Conservation (phyloP, 2,888 invertebrate species). For the Lasioglossum oenotherae region DNA sequence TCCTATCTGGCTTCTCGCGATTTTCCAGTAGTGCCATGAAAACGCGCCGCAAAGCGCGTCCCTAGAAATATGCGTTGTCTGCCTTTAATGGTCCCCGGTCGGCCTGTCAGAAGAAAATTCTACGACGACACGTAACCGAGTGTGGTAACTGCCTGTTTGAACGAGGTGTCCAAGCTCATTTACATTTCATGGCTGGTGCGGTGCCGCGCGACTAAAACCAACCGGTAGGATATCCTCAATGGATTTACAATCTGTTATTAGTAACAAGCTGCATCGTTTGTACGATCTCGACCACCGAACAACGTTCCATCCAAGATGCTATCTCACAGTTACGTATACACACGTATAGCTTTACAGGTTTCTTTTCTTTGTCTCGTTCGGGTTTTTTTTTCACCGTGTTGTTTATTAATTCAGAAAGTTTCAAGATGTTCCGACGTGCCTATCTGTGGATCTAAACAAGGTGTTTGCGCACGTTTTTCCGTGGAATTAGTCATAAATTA, state of each 20-base stretch:
- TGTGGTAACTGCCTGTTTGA: constrained; percentile 38
- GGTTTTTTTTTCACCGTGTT: not conserved
- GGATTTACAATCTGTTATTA: constrained; percentile 53
- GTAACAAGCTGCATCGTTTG: constrained; percentile 28
- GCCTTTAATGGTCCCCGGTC: constrained; percentile 20
- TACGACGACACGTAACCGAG: constrained; percentile 25
- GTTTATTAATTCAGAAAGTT: not conserved
- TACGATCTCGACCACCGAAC: constrained; percentile 3
- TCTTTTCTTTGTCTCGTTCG: not conserved
- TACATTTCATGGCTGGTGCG: constrained; percentile 30
- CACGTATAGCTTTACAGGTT: not conserved
- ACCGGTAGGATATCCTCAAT: constrained; percentile 36
- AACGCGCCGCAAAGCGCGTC: not conserved
- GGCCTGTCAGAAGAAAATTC: constrained; percentile 26
- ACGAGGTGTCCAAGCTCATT: constrained; percentile 41
- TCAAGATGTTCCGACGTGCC: not conserved
- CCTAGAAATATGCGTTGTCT: not conserved
- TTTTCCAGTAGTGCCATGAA: constrained; percentile 23
- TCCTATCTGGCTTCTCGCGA: not conserved
- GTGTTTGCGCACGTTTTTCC: not conserved
- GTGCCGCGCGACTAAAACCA: not conserved
- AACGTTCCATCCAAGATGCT: not conserved
- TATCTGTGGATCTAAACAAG: not conserved
- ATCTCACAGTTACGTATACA: not conserved
- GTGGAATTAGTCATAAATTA: not conserved